phyloP scores from a whole-genome alignment of 1,140 invertebrate genomes.

The Colletes gigas region DNA sequence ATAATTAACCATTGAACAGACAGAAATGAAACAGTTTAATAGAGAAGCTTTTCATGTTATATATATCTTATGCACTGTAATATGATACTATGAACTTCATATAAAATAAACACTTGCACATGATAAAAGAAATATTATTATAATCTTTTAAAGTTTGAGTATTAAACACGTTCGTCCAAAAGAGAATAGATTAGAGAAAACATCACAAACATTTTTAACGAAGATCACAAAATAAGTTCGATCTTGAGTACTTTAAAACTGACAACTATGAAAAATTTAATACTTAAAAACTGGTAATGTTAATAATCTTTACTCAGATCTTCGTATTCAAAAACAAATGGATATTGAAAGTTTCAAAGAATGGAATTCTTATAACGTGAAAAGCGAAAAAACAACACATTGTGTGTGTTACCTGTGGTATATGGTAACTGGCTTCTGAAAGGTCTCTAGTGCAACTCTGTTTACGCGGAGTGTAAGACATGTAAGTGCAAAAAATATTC shows the following conservation, averaged over 20 bases:
- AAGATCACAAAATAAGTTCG: background rate
- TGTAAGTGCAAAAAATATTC: constrained; percentile 62
- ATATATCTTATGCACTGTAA: constrained; percentile 24
- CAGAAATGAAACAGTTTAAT: constrained; percentile 17
- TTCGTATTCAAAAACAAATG: constrained; percentile 28
- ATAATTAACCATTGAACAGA: background rate
- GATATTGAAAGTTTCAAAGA: background rate
- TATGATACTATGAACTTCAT: background rate
- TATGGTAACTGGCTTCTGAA: constrained; percentile 62
- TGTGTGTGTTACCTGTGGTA: constrained; percentile 54
- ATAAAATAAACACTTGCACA: background rate
- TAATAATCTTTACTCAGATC: background rate
- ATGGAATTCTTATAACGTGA: constrained; percentile 38
- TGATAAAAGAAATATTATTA: background rate
- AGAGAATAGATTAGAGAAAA: background rate
- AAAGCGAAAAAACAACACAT: constrained; percentile 60
- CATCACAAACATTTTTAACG: background rate
- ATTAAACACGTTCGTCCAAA: background rate
- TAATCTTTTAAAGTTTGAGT: background rate
- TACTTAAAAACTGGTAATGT: background rate
- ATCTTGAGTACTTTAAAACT: background rate
- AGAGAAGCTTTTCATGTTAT: constrained; percentile 33
- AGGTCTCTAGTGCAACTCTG: constrained; percentile 61
- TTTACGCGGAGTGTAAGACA: constrained; percentile 56
- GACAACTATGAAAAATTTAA: background rate